These are phyloP conservation scores for Macroglossus sobrinus DNA, from an alignment of 2,113 vertebrate species.

Conservation along the genomic window DNA sequence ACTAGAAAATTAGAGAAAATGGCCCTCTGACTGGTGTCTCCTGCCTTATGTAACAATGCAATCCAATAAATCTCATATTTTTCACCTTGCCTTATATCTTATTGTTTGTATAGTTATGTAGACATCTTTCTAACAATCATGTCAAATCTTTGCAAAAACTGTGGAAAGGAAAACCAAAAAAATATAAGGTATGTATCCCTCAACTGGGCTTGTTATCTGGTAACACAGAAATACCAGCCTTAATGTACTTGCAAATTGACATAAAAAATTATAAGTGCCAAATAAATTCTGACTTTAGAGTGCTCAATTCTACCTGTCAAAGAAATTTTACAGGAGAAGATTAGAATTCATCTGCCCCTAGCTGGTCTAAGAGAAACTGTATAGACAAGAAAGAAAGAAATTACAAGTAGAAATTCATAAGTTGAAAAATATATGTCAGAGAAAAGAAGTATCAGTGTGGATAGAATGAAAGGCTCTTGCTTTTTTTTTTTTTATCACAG, in stretches of 20 bases:
- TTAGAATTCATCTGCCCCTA: neutral
- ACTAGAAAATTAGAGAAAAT: neutral
- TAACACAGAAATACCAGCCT: neutral
- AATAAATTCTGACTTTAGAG: constrained; percentile 7
- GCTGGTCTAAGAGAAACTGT: neutral
- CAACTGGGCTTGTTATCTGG: neutral
- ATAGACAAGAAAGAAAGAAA: neutral
- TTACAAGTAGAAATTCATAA: constrained; percentile 6
- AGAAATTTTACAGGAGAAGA: neutral
- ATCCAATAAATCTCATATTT: neutral
- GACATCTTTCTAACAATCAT: neutral
- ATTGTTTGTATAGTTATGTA: neutral
- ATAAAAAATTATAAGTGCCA: constrained; percentile 20
- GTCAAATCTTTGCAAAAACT: neutral
- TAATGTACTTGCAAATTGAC: constrained; percentile 12
- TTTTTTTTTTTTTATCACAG: neutral
- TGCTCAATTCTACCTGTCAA: neutral
- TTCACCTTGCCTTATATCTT: neutral
- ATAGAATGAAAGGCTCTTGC: neutral
- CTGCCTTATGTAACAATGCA: neutral
- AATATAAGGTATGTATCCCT: neutral
- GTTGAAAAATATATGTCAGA: neutral
- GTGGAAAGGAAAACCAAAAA: neutral
- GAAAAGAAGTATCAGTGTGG: neutral
- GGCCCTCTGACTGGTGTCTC: neutral